Percentiles rank a stretch among this genome's conserved stretches.
phyloP scores from a whole-genome alignment of 2,888 invertebrate species.

The Chrysina gloriosa region DNA sequence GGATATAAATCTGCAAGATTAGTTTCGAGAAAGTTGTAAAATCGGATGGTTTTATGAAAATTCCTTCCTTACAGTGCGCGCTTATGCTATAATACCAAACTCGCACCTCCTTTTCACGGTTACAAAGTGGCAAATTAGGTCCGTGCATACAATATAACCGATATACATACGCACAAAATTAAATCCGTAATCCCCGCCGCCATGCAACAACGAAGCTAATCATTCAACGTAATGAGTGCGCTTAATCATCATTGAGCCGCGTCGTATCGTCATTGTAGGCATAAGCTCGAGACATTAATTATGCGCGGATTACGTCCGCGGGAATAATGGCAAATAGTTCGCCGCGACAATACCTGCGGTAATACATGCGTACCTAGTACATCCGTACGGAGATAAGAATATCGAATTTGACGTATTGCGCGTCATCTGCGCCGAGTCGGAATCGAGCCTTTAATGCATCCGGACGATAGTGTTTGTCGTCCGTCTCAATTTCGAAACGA shows the following conservation, averaged over 20 bases:
- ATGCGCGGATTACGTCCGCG: conserved; percentile 5
- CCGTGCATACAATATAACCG: background rate
- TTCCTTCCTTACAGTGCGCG: no score
- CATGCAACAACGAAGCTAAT: conserved; percentile 10
- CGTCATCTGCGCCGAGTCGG: background rate
- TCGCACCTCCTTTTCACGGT: no score
- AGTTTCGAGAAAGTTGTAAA: no score
- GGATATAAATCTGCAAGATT: no score
- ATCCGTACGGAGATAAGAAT: background rate
- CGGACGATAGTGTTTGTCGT: no score
- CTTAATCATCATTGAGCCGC: conserved; percentile 1
- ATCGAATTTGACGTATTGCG: background rate
- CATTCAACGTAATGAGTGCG: conserved; percentile 4
- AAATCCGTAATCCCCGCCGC: background rate
- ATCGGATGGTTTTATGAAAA: no score
- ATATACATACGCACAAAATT: no score
- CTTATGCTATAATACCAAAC: no score
- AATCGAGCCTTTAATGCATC: no score
- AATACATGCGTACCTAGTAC: no score
- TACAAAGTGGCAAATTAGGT: no score
- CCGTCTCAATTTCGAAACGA: no score
- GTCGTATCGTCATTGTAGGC: background rate
- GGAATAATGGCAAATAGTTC: conserved; percentile 20
- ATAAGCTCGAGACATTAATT: conserved; percentile 21
- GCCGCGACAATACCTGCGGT: background rate